Conservation (phyloP, 2,888 invertebrate species). For the Priocnemis perturbator region DNA sequence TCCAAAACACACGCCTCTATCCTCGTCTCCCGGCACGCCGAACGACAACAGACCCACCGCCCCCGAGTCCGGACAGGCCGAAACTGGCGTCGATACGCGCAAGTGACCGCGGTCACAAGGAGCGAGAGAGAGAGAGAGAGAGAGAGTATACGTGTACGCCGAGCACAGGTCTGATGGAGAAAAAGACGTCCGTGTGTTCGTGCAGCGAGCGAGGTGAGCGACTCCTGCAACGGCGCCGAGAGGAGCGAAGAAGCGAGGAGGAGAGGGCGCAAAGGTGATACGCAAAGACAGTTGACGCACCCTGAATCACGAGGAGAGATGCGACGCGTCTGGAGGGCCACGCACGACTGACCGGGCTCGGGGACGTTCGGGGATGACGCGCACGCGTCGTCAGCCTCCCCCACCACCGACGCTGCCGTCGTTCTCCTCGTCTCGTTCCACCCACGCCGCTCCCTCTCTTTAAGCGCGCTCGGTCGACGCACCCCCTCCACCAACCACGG, state of each 20-base stretch:
- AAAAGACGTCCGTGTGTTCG: too few relatives aligned
- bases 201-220: too few relatives aligned
- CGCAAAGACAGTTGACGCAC: constrained; percentile 6
- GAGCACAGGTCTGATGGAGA: too few relatives aligned
- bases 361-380: constrained; percentile 48
- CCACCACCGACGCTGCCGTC: constrained; percentile 12
- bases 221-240: too few relatives aligned
- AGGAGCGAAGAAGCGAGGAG: too few relatives aligned
- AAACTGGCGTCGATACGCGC: background rate
- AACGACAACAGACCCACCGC: too few relatives aligned
- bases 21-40: too few relatives aligned
- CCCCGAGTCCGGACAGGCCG: background rate
- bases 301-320: constrained; percentile 28
- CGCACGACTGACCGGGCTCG: constrained; percentile 62
- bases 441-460: background rate
- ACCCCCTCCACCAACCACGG: constrained; percentile 32
- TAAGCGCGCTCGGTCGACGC: constrained; percentile 20
- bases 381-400: constrained; percentile 40
- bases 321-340: constrained; percentile 59
- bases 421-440: constrained; percentile 9
- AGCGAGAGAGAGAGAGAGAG: background rate
- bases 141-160: too few relatives aligned
- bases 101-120: background rate
- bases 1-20: too few relatives aligned
- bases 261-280: background rate